A percentile compares a stretch with the other conserved stretches of the same genome.
phyloP scores from a whole-genome alignment of 2,888 invertebrate species.

The Stegana nigrithorax region DNA sequence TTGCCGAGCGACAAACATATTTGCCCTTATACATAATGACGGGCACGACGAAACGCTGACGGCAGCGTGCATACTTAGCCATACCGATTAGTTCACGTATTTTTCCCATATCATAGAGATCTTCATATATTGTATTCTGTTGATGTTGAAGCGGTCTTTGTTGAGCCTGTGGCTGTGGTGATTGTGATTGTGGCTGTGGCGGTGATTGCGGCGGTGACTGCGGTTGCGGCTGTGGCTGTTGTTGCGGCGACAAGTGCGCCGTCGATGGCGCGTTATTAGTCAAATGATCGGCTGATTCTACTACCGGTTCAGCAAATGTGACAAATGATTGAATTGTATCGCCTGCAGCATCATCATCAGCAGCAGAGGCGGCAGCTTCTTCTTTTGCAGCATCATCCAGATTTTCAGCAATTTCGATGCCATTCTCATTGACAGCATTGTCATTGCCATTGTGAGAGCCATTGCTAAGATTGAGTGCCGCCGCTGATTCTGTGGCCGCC shows the following conservation, averaged over 20 bases:
- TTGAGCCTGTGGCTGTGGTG: slow-evolving; percentile 22
- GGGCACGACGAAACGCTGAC: slow-evolving; percentile 81
- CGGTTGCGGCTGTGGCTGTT: slow-evolving; percentile 35
- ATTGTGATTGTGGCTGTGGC: slow-evolving; percentile 29
- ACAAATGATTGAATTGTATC: slow-evolving; percentile 57
- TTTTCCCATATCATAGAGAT: slow-evolving; percentile 71
- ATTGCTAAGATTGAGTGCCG: slow-evolving; percentile 25
- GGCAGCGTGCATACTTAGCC: slow-evolving; percentile 79
- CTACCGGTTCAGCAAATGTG: slow-evolving; percentile 55
- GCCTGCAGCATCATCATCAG: slow-evolving; percentile 13
- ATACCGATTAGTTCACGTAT: slow-evolving; percentile 75
- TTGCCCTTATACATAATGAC: slow-evolving; percentile 82
- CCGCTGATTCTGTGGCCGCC: slow-evolving; percentile 38
- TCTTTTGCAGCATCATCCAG: neutral
- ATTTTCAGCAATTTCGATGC: slow-evolving; percentile 37
- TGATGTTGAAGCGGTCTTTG: slow-evolving; percentile 30
- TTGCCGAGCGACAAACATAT: slow-evolving; percentile 80
- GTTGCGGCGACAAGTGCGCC: slow-evolving; percentile 19
- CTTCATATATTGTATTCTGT: slow-evolving; percentile 72
- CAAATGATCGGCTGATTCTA: no score
- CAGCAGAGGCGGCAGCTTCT: neutral
- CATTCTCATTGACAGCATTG: slow-evolving; percentile 34
- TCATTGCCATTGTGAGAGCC: slow-evolving; percentile 39
- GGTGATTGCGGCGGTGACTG: slow-evolving; percentile 12
- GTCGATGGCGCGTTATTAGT: slow-evolving; percentile 22